Evolutionary conservation across 2,797 vertebrate genomes (phyloP), one percentile per base, ranked within the genome.

Genomic region (Acomys russatus): DNA sequence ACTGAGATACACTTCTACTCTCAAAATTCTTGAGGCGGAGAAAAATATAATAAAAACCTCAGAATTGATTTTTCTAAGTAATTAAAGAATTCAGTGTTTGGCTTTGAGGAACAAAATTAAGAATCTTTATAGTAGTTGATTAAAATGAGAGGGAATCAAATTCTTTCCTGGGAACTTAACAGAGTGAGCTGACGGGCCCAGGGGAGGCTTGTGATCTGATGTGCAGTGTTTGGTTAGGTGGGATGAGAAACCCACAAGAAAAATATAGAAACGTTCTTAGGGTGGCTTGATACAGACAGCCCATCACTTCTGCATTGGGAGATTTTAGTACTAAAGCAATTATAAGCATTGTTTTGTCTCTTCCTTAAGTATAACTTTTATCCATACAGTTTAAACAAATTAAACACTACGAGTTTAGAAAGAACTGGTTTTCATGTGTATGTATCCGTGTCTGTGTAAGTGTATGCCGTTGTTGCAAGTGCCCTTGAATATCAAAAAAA

Each of bases 191-290:
- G 28, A 49, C 54, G 10, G 3, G 1, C 15, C 23, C 11, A 3
- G 0, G 4, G 38, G 17, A 23, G 71, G 17, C 0, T 0, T 30
- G 9, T 8, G 82, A 3, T 30, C 4, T 33, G 12, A 0, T 0
- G n/a, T 1, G 7, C 12, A 14, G 9, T 1, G 0, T 49, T 30
- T 71, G 44, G 61, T 18, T 14, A 1, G 15, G 28, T 28, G 3
- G 73, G 56, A 1, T 15, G 23, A 76, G 61, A 59, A 85, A 3
- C 44, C 28, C 68, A 11, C 1, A 0, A 61, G 78, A 5, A 35
- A 64, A 7, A 28, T 28, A 15, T 5, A 1, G 18, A 23, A 25
- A 0, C 23, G 38, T 9, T 5, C 18, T 63, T 25, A 3, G 7
- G 6, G 10, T 68, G 25, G 4, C 49, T 11, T 35, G 23, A 66